These are phyloP conservation scores for Coelinius sp. DNA, from an alignment of 2,888 invertebrate genomes.

Conservation along the genomic window DNA sequence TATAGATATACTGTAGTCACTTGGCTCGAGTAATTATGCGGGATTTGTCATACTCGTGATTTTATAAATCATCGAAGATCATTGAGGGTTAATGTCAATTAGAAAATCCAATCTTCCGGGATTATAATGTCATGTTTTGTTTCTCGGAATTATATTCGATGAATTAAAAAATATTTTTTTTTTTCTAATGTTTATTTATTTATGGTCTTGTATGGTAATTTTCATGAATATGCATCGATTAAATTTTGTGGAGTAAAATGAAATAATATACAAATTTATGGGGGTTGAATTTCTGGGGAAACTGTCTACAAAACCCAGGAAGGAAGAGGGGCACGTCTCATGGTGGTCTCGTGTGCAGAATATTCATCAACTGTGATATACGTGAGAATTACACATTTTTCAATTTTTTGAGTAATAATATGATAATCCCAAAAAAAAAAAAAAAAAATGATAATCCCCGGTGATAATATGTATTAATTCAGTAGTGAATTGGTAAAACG, in stretches of 20 bases:
- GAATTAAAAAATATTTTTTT: too few relatives aligned
- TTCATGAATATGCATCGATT: slow-evolving; percentile 59
- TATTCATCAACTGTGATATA: slow-evolving; percentile 18
- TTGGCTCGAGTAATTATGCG: neutral
- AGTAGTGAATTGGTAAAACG: too few relatives aligned
- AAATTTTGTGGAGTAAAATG: slow-evolving; percentile 40
- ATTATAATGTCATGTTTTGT: too few relatives aligned
- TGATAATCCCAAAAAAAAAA: neutral
- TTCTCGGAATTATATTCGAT: too few relatives aligned
- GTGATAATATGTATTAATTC: too few relatives aligned
- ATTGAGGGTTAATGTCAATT: too few relatives aligned
- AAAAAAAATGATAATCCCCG: too few relatives aligned
- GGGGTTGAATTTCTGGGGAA: slow-evolving; percentile 49
- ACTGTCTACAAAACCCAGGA: slow-evolving; percentile 28
- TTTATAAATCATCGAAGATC: too few relatives aligned
- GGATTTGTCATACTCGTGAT: too few relatives aligned
- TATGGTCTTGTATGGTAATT: slow-evolving; percentile 61
- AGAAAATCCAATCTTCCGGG: too few relatives aligned
- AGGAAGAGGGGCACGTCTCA: slow-evolving; percentile 39
- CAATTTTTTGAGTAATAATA: neutral
- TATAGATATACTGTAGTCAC: neutral
- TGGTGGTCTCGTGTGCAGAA: slow-evolving; percentile 28
- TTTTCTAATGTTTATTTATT: too few relatives aligned
- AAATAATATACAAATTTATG: slow-evolving; percentile 62
- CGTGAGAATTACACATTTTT: neutral